A percentile compares a stretch with the other conserved stretches of the same genome.
These are phyloP conservation scores for Cebus imitator DNA, from an alignment of 2,113 vertebrate species.

Conservation along the genomic window DNA sequence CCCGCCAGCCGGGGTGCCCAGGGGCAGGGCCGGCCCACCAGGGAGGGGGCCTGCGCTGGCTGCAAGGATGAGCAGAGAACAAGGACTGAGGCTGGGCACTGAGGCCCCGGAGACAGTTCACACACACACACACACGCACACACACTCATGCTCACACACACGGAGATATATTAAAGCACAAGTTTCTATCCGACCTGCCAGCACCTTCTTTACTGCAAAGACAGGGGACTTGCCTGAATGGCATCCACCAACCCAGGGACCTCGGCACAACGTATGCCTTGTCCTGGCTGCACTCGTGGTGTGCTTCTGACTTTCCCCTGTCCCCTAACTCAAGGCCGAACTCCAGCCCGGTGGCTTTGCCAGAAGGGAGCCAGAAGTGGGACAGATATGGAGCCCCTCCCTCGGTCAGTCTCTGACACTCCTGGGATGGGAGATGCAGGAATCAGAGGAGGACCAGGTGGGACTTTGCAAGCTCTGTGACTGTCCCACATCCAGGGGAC, in stretches of 20 bases:
- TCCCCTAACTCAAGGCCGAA: not conserved
- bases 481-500: not conserved
- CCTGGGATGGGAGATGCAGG: not conserved
- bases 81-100: conserved; percentile 73
- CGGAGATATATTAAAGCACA: conserved; percentile 88
- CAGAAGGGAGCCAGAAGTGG: not conserved
- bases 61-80: conserved; percentile 62
- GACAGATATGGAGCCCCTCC: not conserved
- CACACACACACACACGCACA: conserved; percentile 57
- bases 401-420: not conserved
- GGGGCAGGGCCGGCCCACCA: conserved; percentile 82
- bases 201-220: conserved; percentile 86
- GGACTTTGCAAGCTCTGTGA: not conserved
- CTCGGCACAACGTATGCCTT: not conserved
- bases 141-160: conserved; percentile 52
- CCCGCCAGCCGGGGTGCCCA: conserved; percentile 81
- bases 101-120: conserved; percentile 80
- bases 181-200: conserved; percentile 87
- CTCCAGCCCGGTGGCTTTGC: not conserved
- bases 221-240: conserved; percentile 31
- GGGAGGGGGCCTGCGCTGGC: conserved; percentile 75
- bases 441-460: not conserved
- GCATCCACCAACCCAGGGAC: not conserved
- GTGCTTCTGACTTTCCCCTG: not conserved
- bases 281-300: not conserved